Evolutionary conservation across 1,140 invertebrate species (phyloP).

Genomic region (Phymastichus coffea): DNA sequence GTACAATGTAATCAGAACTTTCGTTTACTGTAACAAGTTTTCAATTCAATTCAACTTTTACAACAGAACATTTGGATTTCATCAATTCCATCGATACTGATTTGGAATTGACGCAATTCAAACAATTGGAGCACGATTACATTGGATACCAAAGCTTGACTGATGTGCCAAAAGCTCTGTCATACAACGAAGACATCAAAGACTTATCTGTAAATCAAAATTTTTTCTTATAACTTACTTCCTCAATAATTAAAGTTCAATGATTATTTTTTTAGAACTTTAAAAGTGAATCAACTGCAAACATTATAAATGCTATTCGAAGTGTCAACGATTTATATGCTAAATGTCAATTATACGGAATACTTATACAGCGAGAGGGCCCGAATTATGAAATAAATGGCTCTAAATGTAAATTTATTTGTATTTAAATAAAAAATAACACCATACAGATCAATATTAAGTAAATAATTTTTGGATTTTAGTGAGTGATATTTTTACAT

Average conservation of each 20-base stretch:
- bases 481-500: constrained; percentile 73
- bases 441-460: constrained; percentile 1
- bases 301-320: constrained; percentile 73
- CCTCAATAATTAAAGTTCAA: too few relatives aligned
- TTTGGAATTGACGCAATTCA: constrained; percentile 76
- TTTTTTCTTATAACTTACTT: too few relatives aligned
- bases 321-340: constrained; percentile 72
- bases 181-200: constrained; percentile 67
- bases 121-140: constrained; percentile 87
- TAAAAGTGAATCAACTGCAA: constrained; percentile 64
- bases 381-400: constrained; percentile 72
- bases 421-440: constrained; percentile 4
- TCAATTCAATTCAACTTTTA: constrained; percentile 23
- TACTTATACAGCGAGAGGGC: constrained; percentile 82
- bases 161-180: constrained; percentile 84
- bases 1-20: too few relatives aligned
- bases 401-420: constrained; percentile 20
- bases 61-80: constrained; percentile 92
- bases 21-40: constrained; percentile 8
- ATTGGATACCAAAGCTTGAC: constrained; percentile 96
- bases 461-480: constrained; percentile 41
- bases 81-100: constrained; percentile 77
- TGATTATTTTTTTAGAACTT: constrained; percentile 49
- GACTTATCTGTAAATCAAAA: constrained; percentile 61
- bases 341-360: constrained; percentile 81